Conservation (phyloP, 2,888 invertebrate genomes). For the Temnothorax rugatulus region DNA sequence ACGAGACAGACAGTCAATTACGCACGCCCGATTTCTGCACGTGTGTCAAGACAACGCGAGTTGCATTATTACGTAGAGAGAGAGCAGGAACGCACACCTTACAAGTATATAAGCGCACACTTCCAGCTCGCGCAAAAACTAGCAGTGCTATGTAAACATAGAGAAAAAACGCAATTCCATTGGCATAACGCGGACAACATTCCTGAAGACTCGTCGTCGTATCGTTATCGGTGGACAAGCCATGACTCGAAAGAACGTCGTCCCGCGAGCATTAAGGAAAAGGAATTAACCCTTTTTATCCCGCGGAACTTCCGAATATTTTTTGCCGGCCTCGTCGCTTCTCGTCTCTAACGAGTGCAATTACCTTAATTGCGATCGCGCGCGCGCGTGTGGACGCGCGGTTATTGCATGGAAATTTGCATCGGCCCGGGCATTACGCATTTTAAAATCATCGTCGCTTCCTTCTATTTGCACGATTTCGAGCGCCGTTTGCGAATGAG, state of each 20-base stretch:
- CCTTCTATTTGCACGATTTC: constrained; percentile 17
- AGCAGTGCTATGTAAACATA: constrained; percentile 14
- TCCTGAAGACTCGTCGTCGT: constrained; percentile 31
- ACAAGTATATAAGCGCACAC: not conserved
- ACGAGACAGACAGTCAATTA: constrained; percentile 51
- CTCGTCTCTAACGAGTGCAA: constrained; percentile 40
- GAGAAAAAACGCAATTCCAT: constrained; percentile 18
- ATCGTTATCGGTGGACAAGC: not conserved
- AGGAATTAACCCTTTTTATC: constrained; percentile 38
- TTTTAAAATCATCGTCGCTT: not conserved
- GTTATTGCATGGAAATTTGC: constrained; percentile 16
- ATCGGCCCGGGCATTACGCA: not conserved
- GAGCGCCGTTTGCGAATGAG: not conserved
- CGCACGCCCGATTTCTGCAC: constrained; percentile 52
- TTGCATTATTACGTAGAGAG: not conserved
- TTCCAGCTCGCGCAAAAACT: constrained; percentile 12
- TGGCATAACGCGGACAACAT: constrained; percentile 35
- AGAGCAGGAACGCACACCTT: not conserved
- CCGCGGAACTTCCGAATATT: constrained; percentile 30
- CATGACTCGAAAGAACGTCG: constrained; percentile 18
- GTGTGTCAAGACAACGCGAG: constrained; percentile 35
- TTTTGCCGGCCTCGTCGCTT: constrained; percentile 14
- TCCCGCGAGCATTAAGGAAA: not conserved
- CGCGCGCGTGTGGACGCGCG: not conserved
- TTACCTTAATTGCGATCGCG: constrained; percentile 46